Base-by-base conservation (phyloP, 2,888 invertebrate species). In the Dendrolimus houi region DNA sequence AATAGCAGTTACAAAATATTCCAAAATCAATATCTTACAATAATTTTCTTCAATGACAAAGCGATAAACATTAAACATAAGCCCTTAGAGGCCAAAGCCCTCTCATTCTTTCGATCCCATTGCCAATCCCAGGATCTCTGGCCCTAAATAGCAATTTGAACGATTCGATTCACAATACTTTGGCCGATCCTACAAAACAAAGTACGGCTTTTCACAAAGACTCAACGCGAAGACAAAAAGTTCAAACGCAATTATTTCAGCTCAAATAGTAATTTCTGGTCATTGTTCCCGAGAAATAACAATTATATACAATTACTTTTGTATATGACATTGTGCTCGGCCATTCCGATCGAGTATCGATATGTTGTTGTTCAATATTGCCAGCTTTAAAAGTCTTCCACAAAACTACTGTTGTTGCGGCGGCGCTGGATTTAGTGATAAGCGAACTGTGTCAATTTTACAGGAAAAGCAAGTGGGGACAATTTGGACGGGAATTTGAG, bases 241-340 rank as follows among this genome's bases (percentile, higher is more conserved):
- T 65, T 67, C 47, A 47, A 77, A 78, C 69, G 81, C 80, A 88
- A 90, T 89, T 89, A 88, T 88, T 88, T 83, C 80, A 47, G 83
- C 72, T 78, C 85, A 85, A 83, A 79, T 81, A 82, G 86, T 83
- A 88, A 89, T 89, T 87, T 87, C 69, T 77, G 74, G 79, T 87
- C 88, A 88, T 89, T 89, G 89, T 90, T 89, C 89, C 85, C 79
- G 74, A 85, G 88, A 88, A 89, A 86, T 81, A 81, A 85, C 88
- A 89, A 90, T 90, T 90, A 90, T 87, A 86, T 88, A 88, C 87
- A 88, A 90, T 89, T 90, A 89, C 87, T 77, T 47, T 74, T 73
- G 83, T 86, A 87, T 88, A 87, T 85, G 86, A 87, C 88, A 87
- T 79, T 85, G 86, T 86, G 79, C 78, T 67, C 70, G 76, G 71